These are phyloP conservation scores for Idaea biselata DNA, from an alignment of 2,888 invertebrate species.

Conservation along the genomic window DNA sequence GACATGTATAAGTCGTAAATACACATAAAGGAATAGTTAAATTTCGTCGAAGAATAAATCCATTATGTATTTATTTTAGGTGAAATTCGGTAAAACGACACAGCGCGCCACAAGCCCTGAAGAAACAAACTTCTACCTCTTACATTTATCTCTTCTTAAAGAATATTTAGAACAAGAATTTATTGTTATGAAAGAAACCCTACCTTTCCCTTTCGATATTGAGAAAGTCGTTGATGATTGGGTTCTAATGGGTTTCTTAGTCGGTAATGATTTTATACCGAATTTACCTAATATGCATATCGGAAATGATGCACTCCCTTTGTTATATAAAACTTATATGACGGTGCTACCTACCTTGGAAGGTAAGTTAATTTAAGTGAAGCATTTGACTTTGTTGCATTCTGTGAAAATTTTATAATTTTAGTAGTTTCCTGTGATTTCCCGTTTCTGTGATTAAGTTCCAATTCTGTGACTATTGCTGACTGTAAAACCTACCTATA, in stretches of 20 bases:
- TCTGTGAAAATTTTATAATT: background rate
- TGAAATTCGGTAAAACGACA: conserved; percentile 86
- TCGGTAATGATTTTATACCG: conserved; percentile 99
- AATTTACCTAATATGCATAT: conserved; percentile 97
- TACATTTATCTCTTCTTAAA: conserved; percentile 94
- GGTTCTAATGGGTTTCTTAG: conserved; percentile 97
- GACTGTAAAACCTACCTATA: too few relatives aligned
- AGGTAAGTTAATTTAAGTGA: conserved; percentile 78
- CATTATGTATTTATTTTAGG: conserved; percentile 63
- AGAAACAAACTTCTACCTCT: conserved; percentile 94
- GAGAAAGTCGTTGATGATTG: conserved; percentile 98
- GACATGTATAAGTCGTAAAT: too few relatives aligned
- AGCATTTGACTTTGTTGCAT: conserved; percentile 12
- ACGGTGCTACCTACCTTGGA: conserved; percentile 90
- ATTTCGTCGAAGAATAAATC: background rate
- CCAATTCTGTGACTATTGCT: too few relatives aligned
- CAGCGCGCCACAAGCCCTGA: conserved; percentile 88
- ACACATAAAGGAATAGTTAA: background rate
- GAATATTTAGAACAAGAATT: conserved; percentile 97
- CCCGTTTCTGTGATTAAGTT: too few relatives aligned
- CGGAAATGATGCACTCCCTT: conserved; percentile 91
- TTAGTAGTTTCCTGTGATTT: too few relatives aligned
- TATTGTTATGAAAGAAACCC: conserved; percentile 81
- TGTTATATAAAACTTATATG: conserved; percentile 93
- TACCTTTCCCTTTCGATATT: conserved; percentile 89